phyloP scores from a whole-genome alignment of 2,797 vertebrate genomes.

The Lophotriccus pileatus region DNA sequence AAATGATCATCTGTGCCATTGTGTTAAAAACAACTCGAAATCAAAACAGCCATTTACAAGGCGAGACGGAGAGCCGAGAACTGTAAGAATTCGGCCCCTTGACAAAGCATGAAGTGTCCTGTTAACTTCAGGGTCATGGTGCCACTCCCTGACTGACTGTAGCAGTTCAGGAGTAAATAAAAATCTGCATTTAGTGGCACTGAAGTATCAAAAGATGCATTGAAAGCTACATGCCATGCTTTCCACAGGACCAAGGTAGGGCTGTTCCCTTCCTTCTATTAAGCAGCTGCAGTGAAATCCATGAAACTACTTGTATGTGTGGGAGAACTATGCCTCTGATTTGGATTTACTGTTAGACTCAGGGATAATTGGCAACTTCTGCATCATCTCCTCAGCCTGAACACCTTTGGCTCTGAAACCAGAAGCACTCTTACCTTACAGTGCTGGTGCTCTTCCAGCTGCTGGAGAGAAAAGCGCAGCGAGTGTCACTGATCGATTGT shows the following conservation, averaged over 20 bases:
- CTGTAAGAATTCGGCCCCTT: background rate
- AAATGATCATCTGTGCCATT: background rate
- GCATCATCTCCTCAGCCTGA: background rate
- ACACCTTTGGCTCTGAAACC: background rate
- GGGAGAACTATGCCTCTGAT: background rate
- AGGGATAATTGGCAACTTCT: slow-evolving; percentile 21
- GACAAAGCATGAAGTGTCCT: background rate
- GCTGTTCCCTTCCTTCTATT: background rate
- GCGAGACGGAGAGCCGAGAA: background rate
- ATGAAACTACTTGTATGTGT: background rate
- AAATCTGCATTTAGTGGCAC: background rate
- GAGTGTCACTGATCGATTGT: background rate
- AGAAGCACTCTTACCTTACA: background rate
- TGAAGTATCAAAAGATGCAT: background rate
- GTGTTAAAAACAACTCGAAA: background rate
- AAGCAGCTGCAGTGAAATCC: background rate
- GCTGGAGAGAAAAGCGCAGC: background rate
- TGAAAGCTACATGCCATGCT: background rate
- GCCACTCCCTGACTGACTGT: background rate
- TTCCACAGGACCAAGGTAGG: background rate
- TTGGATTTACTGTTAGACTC: slow-evolving; percentile 17
- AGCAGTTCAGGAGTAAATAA: background rate
- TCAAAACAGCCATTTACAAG: background rate
- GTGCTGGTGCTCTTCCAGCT: background rate
- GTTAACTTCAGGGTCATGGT: background rate